Evolutionary conservation across 2,888 invertebrate genomes (phyloP), one percentile per base, ranked within the genome.

Genomic region (Lymantria monacha): DNA sequence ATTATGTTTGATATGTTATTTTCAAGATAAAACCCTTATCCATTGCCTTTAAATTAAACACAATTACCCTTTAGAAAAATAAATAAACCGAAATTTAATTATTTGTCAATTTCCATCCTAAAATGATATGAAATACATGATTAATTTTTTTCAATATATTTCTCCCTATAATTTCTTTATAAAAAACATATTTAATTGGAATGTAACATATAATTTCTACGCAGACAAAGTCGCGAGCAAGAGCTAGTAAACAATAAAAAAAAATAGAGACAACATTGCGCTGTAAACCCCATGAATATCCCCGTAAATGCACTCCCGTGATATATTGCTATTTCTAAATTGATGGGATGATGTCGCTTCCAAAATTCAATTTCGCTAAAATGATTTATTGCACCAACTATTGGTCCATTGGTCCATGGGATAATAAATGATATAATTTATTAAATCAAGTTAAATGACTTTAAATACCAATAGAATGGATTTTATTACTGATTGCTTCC

Each of bases 301-400:
- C 43, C 9, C 45, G 48, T 58, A 50, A 48, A 52, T 52, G 51
- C 43, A 56, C 38, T 43, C 44, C 12, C 22, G 40, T 51, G 47
- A 56, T 56, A 49, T 59, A 53, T 55, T 47, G 46, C 52, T 31
- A 46, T 51, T 52, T 52, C 37, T 51, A 51, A 59, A 65, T 52
- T 53, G 52, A 54, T 52, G 46, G 43, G 43, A 44, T 46, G 13
- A 52, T 30, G 42, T 47, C 49, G 15, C 15, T 15, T 37, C 37
- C 31, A 13, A 51, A 56, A 55, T 62, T 65, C 53, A 59, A 58
- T 55, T 53, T 51, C 30, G 46, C 30, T 37, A 44, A 56, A 51
- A 42, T 46, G 48, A 65, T 57, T 56, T 54, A 48, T 53, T 46
- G 50, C 51, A 42, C 44, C 30, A 46, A 52, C 49, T 58, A 51